Base-by-base conservation (phyloP, 2,113 vertebrate genomes). In the Poicephalus gulielmi region DNA sequence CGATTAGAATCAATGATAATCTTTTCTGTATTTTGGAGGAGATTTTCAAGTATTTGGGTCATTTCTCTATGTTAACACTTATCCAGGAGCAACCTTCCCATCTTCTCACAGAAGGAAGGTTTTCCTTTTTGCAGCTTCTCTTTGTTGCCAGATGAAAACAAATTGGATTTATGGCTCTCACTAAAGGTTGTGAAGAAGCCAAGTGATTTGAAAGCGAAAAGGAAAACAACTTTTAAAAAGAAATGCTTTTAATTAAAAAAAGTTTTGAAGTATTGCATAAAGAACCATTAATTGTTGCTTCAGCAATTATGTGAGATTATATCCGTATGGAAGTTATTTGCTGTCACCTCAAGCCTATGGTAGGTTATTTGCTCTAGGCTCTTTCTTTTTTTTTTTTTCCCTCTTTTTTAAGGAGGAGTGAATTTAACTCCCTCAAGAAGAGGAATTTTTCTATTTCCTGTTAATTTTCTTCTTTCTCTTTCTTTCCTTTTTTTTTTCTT, bases 401-500 rank as follows among this genome's bases (percentile, higher is more conserved):
- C 9, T 19, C 16, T 33, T 44, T 35, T 82, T 89, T 86, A 39
- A 37, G 47, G 53, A 83, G 10, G 50, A 81, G n/a, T 50, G 90
- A 95, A 97, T 90, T 75, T 81, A 96, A 88, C n/a, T 83, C 81
- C 68, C 46, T 37, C 73, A 81, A 88, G 46, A 94, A 74, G 25
- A 90, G 74, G 86, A 92, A 78, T 94, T 96, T 96, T 90, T 92
- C 52, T 96, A 94, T 97, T 95, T 92, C 89, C 68, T 93, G 68
- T 81, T 94, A 74, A 88, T 91, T 91, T 96, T 95, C 73, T 88
- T 88, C 43, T 92, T 93, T 41, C 24, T 69, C 86, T 85, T 74
- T 75, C 31, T 1, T 23, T 17, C 39, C 2, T 0, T 37, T 46
- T 18, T 46, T n/a, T 41, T 66, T 68, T 4, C 8, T 3, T 63